These are phyloP conservation scores for Drymonia ruficornis DNA, from an alignment of 2,888 invertebrate species.

Conservation along the genomic window DNA sequence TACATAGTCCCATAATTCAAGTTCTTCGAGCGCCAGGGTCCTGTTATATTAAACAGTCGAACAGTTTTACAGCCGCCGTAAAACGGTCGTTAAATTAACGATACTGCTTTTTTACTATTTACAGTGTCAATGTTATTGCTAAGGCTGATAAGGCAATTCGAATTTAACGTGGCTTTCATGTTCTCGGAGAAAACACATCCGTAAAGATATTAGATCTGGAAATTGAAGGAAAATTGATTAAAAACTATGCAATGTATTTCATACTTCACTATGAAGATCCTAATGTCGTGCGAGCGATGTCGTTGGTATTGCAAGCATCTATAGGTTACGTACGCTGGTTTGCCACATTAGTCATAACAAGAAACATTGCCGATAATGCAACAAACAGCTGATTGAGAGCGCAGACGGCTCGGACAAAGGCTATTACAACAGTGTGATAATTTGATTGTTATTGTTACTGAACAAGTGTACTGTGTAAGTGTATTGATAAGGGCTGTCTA, in stretches of 20 bases:
- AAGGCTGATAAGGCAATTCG: slow-evolving; percentile 33
- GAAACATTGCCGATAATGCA: slow-evolving; percentile 38
- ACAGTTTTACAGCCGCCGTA: slow-evolving; percentile 53
- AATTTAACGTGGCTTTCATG: slow-evolving; percentile 15
- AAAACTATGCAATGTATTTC: no score
- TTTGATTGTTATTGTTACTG: slow-evolving; percentile 18
- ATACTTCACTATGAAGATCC: no score
- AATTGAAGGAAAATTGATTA: no score
- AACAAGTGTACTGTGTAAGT: slow-evolving; percentile 3
- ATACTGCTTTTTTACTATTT: slow-evolving; percentile 50
- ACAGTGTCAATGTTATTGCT: slow-evolving; percentile 52
- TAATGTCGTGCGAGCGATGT: no score
- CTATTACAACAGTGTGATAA: slow-evolving; percentile 16
- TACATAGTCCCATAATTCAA: no score
- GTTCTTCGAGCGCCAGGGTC: neutral
- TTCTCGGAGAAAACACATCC: no score
- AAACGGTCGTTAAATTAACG: slow-evolving; percentile 58
- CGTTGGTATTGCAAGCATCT: no score
- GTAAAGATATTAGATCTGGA: neutral
- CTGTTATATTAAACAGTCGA: slow-evolving; percentile 40
- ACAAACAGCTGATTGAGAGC: slow-evolving; percentile 50
- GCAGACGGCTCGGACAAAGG: slow-evolving; percentile 44
- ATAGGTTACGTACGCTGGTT: no score
- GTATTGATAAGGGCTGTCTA: neutral
- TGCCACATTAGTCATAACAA: no score